Base-by-base conservation (phyloP, 2,888 invertebrate species). In the Amphipyra tragopoginis region DNA sequence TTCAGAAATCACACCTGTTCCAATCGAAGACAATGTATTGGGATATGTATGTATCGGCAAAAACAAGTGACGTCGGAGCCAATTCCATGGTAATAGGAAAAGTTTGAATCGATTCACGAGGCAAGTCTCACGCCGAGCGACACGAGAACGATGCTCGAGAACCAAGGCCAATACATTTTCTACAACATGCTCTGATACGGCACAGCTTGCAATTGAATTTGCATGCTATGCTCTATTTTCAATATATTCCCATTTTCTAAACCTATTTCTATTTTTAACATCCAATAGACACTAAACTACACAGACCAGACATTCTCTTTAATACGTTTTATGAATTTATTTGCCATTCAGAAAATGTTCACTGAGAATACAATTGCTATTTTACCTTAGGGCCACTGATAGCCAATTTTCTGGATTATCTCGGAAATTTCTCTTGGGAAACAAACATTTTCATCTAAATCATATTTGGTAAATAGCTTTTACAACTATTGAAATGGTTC, bases 31-130 rank as follows among this genome's bases (percentile, higher is more conserved):
- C 49, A 51, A 56, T 58, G 52, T 40, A 48, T 48, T 40, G 11
- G 43, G 10, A 45, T 13, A 33, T 13, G 44, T 57, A 42, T 47
- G 58, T 64, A 60, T 65, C 26, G 21, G 10, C 75, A 82, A 85
- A 86, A 86, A 88, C 83, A 85, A 85, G 75, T 77, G 76, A 7
- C 29, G 29, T 75, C 71, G 78, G 64, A 86, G 81, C 84, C 86
- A 85, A 88, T 86, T 81, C 81, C 77, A 71, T 75, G 76, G 83
- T 88, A 88, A 90, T 89, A 85, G 87, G 86, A 89, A 89, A 91
- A 90, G 85, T 91, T 90, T 80, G 75, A 83, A 89, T 89, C 87
- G 86, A 89, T 87, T 84, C 83, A 77, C 75, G 76, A 70, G 74
- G 76, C 77, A 56, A 68, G 57, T 81, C 78, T 77, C 73, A 74